Evolutionary conservation across 2,888 invertebrate species (phyloP).

Genomic region (Platycheirus albimanus): DNA sequence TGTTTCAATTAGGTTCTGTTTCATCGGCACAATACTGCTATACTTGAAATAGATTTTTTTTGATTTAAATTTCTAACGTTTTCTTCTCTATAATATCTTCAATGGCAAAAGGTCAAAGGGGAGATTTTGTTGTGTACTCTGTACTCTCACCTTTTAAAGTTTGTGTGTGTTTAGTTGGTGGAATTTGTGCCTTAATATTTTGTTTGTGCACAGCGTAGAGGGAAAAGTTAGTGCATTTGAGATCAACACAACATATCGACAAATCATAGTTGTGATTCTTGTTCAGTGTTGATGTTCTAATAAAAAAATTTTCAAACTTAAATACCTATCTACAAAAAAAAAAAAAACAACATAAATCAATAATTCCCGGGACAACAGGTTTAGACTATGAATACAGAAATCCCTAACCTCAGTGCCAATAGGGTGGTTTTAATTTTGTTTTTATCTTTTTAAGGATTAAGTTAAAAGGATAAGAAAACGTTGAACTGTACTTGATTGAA

Average conservation of each 20-base stretch:
- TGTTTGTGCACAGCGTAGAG: not conserved
- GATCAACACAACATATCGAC: not conserved
- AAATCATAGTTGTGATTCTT: not conserved
- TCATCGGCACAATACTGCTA: not conserved
- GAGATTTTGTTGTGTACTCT: slow-evolving; percentile 10
- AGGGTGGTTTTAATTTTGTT: not conserved
- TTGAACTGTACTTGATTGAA: not conserved
- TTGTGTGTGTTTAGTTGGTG: too few species aligned
- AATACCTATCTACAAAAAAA: too few species aligned
- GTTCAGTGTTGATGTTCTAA: slow-evolving; percentile 1
- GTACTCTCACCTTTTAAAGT: not conserved
- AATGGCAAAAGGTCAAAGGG: slow-evolving; percentile 50
- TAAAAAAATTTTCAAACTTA: not conserved
- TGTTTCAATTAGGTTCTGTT: slow-evolving; percentile 42
- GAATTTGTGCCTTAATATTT: too few species aligned
- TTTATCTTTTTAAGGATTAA: too few species aligned
- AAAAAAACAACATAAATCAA: slow-evolving; percentile 37
- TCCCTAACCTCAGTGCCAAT: not conserved
- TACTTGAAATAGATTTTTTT: not conserved
- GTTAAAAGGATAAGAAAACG: not conserved
- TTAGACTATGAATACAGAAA: not conserved
- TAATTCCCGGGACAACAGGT: slow-evolving; percentile 55
- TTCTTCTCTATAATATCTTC: not conserved
- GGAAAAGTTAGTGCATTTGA: not conserved
- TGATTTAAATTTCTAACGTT: slow-evolving; percentile 3